Evolutionary conservation across 1,140 invertebrate genomes (phyloP), one percentile per base, ranked within the genome.

Genomic region (Tetramorium alpestre): DNA sequence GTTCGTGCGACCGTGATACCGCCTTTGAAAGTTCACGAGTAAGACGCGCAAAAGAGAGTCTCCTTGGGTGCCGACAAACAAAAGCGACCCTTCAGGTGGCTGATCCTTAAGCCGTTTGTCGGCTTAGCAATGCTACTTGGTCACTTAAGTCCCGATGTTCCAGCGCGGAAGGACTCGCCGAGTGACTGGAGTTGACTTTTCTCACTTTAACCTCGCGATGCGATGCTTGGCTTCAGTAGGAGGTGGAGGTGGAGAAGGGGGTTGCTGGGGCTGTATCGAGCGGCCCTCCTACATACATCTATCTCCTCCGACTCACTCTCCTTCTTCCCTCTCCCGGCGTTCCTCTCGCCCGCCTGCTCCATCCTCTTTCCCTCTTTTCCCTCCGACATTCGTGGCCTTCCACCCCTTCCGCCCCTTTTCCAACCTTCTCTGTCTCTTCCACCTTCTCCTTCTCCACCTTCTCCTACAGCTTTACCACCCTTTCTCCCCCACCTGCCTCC

Each of bases 201-300:
- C 94, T 95, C 95, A 94, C 95, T 95, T 94, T 94, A 95, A 95
- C 94, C 93, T 95, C 94, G 92, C 94, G 94, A 95, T 95, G 94
- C 94, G 94, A 95, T 95, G 94, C 94, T 94, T 95, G 93, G 94
- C 94, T 95, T 95, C 91, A 92, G 92, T 92, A 90, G 88, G 85
- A 76, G 89, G 89, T 91, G 92, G 94, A 93, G 91, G 91, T 91
- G 92, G 94, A 93, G 91, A 90, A 93, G 92, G 88, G 92, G 92
- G 93, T 93, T 94, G 95, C 95, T 95, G 95, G 94, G 93, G 95
- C 95, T 95, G 95, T 95, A 95, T 95, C 95, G 94, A 95, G 94
- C 95, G 95, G 94, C 94, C 94, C 94, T 95, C 94, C 94, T 94
- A 95, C 94, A 95, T 95, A 95, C 94, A 95, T 95, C 94, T 95